These are phyloP conservation scores for Acanthosoma haemorrhoidale DNA, from an alignment of 2,888 invertebrate species.

Conservation along the genomic window DNA sequence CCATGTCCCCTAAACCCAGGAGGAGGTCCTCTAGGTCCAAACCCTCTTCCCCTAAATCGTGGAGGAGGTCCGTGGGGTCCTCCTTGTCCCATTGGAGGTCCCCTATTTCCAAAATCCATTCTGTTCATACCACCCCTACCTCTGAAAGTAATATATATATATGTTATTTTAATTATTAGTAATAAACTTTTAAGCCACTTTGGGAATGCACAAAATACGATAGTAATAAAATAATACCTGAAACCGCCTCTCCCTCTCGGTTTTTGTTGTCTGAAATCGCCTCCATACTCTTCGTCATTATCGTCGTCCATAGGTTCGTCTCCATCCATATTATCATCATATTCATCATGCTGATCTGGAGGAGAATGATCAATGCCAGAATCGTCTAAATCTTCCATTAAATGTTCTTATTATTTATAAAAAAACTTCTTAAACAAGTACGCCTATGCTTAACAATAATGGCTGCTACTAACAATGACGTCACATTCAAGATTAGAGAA, in stretches of 20 bases:
- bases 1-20: slow-evolving; percentile 47
- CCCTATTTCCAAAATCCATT: slow-evolving; percentile 42
- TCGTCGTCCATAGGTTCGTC: slow-evolving; percentile 44
- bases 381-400: slow-evolving; percentile 42
- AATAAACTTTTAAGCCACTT: no score
- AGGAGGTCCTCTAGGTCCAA: slow-evolving; percentile 43
- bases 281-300: slow-evolving; percentile 41
- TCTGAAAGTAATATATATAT: slow-evolving; percentile 17
- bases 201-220: neutral
- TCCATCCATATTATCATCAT: slow-evolving; percentile 48
- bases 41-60: slow-evolving; percentile 40
- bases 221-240: slow-evolving; percentile 44
- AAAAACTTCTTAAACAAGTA: slow-evolving; percentile 13
- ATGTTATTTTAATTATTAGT: neutral
- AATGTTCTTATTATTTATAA: slow-evolving; percentile 3
- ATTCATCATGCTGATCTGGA: slow-evolving; percentile 42
- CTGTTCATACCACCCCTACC: slow-evolving; percentile 29
- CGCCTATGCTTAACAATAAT: slow-evolving; percentile 6
- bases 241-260: slow-evolving; percentile 49
- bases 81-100: slow-evolving; percentile 42
- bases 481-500: no score
- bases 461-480: slow-evolving; percentile 20
- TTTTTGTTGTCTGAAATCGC: slow-evolving; percentile 51
- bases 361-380: slow-evolving; percentile 39
- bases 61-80: slow-evolving; percentile 48